Conservation (phyloP, 2,113 vertebrate genomes). For the Gracilinanus agilis region DNA sequence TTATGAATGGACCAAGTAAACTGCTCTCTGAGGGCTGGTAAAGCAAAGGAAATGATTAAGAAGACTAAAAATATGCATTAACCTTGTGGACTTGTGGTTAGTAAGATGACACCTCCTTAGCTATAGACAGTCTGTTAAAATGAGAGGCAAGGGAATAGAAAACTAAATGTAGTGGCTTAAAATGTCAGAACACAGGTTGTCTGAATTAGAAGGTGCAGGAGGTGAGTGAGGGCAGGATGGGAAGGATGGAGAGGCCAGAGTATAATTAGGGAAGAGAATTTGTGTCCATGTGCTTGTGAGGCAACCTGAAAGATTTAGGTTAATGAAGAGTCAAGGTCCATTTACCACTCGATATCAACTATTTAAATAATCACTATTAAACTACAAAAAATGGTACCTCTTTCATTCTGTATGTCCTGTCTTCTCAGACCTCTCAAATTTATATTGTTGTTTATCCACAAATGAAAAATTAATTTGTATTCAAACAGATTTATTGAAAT, state of each 20-base stretch:
- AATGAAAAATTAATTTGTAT: conserved; percentile 11
- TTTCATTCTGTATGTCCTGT: conserved; percentile 10
- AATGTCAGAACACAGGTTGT: conserved; percentile 42
- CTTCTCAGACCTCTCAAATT: conserved; percentile 5
- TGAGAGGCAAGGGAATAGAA: conserved; percentile 15
- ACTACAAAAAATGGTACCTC: not conserved
- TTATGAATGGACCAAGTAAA: conserved; percentile 35
- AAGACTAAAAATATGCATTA: conserved; percentile 37
- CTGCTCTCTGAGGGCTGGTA: not conserved
- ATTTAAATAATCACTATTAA: not conserved
- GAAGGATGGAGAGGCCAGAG: conserved; percentile 2
- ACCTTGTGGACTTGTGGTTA: conserved; percentile 32
- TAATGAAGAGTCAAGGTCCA: conserved; percentile 26
- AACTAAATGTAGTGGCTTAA: not conserved
- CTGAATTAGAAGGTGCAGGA: not conserved
- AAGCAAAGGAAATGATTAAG: conserved; percentile 41
- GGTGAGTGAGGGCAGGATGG: not conserved
- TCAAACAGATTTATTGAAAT: conserved; percentile 27
- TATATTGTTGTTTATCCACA: conserved; percentile 16
- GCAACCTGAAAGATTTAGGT: not conserved
- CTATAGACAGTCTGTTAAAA: conserved; percentile 1
- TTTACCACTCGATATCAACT: not conserved
- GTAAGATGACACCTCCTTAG: conserved; percentile 34
- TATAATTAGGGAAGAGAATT: conserved; percentile 51
- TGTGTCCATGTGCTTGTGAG: conserved; percentile 31